phyloP scores from a whole-genome alignment of 2,797 vertebrate genomes.

The Ceryle rudis region DNA sequence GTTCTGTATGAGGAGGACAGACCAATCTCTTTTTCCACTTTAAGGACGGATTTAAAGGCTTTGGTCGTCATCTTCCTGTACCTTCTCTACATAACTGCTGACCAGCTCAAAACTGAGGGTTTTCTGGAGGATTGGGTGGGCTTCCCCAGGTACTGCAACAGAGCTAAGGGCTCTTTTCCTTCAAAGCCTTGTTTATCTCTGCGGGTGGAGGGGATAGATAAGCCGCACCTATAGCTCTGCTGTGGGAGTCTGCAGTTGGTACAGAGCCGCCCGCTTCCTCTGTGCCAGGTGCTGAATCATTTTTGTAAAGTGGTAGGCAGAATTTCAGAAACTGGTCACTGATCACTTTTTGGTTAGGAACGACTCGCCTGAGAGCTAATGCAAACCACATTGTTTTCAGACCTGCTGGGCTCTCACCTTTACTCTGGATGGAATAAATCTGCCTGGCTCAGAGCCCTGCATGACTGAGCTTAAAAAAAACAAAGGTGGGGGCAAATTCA shows the following conservation, averaged over 20 bases:
- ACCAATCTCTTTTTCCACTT: background rate
- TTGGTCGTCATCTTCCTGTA: background rate
- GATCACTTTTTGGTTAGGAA: background rate
- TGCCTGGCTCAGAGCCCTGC: background rate
- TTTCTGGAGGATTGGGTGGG: background rate
- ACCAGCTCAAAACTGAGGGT: background rate
- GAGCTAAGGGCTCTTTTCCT: background rate
- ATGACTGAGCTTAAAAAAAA: background rate
- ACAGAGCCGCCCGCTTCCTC: slow-evolving; percentile 26
- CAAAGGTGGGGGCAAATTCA: background rate
- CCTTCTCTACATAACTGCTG: background rate
- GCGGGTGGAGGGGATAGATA: background rate
- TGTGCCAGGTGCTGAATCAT: background rate
- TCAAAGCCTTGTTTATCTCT: background rate
- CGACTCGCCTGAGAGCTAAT: background rate
- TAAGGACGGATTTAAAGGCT: background rate
- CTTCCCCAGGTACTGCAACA: background rate
- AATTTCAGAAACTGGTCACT: slow-evolving; percentile 4
- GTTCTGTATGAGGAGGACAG: background rate
- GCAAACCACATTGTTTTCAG: background rate
- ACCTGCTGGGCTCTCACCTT: background rate
- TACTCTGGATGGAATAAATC: background rate
- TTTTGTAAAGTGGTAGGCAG: background rate
- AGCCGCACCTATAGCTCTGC: background rate
- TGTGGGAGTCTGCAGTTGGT: background rate